Evolutionary conservation across 2,113 vertebrate genomes (phyloP), one percentile per base, ranked within the genome.

Genomic region (Strigops habroptila): DNA sequence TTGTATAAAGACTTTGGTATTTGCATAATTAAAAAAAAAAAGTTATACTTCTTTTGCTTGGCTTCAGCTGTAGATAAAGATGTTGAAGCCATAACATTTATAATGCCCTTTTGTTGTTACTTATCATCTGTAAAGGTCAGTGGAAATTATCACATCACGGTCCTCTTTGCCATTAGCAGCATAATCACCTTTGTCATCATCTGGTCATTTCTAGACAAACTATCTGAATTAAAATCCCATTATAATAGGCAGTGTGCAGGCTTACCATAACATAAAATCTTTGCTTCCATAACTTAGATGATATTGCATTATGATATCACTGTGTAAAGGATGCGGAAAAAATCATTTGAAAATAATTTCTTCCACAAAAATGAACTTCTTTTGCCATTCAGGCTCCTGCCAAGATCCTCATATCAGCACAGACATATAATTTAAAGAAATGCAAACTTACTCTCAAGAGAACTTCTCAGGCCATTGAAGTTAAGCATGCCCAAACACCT

Each of bases 71-170:
- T 51, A 81, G 86, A 81, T 62, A 78, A 77, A 77, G 68, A 43
- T 74, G 46, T 81, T 83, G 41, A 86, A 90, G 46, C 17, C 23
- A 53, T 85, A 74, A 83, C 55, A 64, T 88, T 90, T 90, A n/a
- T 51, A 70, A 19, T 80, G 37, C 24, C 25, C 41, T 95, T 95
- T 82, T 93, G 22, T 87, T 43, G 62, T 82, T 88, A 79, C 35
- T 41, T 39, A 33, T 82, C 80, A 74, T 27, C 63, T 74, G 31
- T 60, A 91, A 92, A 86, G 44, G 86, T 90, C 82, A 90, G 1
- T 76, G 76, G 21, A 93, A 85, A 73, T 69, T 63, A 52, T 65
- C 80, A 74, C 33, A 88, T 76, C 41, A 57, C 35, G 77, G 33
- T 82, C 31, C 18, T 37, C 53, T 85, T 64, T 92, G 63, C 22